Conservation (phyloP, 2,113 vertebrate species). For the Colinus virginianus region DNA sequence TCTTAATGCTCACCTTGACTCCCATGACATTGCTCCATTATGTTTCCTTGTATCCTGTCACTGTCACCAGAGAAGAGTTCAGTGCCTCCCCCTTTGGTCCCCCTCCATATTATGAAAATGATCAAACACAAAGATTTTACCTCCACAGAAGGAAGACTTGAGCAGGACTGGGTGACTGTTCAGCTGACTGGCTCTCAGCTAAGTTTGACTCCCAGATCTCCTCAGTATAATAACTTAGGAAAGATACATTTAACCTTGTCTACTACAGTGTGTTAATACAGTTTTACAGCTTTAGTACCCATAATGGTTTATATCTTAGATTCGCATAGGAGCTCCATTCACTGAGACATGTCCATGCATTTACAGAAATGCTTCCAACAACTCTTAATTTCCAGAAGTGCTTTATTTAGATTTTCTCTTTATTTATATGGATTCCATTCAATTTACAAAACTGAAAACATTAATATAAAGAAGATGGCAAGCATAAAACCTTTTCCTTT, state of each 20-base stretch:
- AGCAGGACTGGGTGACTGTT: neutral
- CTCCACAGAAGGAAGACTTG: neutral
- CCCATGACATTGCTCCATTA: neutral
- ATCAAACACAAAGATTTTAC: accelerated
- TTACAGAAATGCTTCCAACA: neutral
- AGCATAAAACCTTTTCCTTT: neutral
- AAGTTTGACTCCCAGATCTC: neutral
- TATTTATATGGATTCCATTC: neutral
- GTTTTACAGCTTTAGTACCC: neutral
- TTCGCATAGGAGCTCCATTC: neutral
- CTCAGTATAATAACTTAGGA: neutral
- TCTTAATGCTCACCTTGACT: neutral
- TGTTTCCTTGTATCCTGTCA: neutral
- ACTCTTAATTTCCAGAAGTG: neutral
- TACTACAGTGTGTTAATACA: neutral
- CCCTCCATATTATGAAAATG: neutral
- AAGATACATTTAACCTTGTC: neutral
- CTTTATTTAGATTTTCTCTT: neutral
- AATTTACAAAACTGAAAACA: neutral
- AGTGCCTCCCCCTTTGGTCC: neutral
- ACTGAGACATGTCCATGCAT: neutral
- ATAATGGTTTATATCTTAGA: neutral
- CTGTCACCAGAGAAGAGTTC: neutral
- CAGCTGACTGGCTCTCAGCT: neutral
- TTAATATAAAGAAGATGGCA: constrained; percentile 6